Conservation (phyloP, 2,888 invertebrate genomes). For the Meta bourneti region DNA sequence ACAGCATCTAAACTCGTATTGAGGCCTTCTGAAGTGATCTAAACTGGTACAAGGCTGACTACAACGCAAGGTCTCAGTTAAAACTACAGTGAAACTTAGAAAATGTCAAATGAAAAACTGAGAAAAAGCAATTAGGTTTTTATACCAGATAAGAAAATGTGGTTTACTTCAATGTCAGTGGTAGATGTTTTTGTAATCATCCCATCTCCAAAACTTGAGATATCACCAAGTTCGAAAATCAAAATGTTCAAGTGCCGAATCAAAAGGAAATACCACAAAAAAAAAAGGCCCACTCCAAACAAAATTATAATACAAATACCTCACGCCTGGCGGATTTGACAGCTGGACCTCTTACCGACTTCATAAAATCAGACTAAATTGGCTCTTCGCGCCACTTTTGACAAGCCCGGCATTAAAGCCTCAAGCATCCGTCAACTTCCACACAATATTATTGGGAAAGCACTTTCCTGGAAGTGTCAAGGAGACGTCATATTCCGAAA, state of each 20-base stretch:
- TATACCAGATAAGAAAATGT: too few species aligned
- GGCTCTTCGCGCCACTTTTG: background rate
- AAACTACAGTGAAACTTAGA: too few species aligned
- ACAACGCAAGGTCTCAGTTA: too few species aligned
- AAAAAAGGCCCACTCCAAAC: background rate
- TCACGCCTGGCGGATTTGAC: background rate
- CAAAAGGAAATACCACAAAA: background rate
- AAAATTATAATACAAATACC: background rate
- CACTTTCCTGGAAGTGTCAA: conserved; percentile 1
- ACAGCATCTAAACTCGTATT: too few species aligned
- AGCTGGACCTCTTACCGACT: background rate
- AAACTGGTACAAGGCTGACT: too few species aligned
- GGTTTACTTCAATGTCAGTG: too few species aligned
- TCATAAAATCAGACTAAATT: background rate
- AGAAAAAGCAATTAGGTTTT: too few species aligned
- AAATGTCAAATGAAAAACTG: too few species aligned
- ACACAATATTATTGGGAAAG: background rate
- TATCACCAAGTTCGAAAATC: too few species aligned
- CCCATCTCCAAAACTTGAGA: too few species aligned
- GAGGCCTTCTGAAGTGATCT: too few species aligned
- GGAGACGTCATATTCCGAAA: background rate
- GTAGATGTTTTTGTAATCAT: too few species aligned
- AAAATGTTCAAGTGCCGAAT: background rate
- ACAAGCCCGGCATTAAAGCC: background rate
- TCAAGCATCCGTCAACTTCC: background rate